Evolutionary conservation across 2,113 vertebrate genomes (phyloP), one percentile per base, ranked within the genome.

Genomic region (Leptobrachium leishanense): DNA sequence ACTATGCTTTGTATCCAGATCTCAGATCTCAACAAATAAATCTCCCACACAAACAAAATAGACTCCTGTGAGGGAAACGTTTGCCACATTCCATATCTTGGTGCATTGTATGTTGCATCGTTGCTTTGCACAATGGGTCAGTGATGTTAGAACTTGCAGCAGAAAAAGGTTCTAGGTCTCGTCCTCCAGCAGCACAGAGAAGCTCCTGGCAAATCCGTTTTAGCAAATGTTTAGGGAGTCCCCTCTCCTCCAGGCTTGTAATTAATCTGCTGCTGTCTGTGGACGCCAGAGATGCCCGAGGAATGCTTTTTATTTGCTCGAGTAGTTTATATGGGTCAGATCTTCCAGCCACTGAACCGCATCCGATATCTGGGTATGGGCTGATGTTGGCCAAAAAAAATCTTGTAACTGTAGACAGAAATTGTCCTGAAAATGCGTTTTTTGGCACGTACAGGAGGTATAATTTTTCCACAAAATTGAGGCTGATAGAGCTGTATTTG

Each of bases 201-300:
- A 44, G 66, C 66, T 62, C 55, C 75, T 62, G 41, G 64, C 9
- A 59, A 42, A 77, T 8, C n/a, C 64, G 67, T 11, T 69, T 68
- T 59, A 57, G 43, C 78, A 71, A 69, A 13, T 46, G 69, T 53
- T 43, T 79, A 82, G 84, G 84, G 88, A 86, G 85, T 11, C 85
- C 85, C 85, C 2, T 1, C 43, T 54, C 69, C 2, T 68, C 74
- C 10, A 84, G 63, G 70, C 75, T 74, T 50, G 1, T 63, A 84
- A 78, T 86, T 68, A 79, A 71, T 65, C 13, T 2, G 63, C 15
- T 5, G 0, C 9, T 41, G 59, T 76, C 39, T 1, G 54, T 20
- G 54, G 70, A 11, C 0, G 50, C 11, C n/a, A 66, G 76, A 2
- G 82, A 81, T 86, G 84, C 82, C 81, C 2, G 9, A 67, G 54